These are phyloP conservation scores for Bufo bufo DNA, from an alignment of 2,113 vertebrate species.

Conservation along the genomic window DNA sequence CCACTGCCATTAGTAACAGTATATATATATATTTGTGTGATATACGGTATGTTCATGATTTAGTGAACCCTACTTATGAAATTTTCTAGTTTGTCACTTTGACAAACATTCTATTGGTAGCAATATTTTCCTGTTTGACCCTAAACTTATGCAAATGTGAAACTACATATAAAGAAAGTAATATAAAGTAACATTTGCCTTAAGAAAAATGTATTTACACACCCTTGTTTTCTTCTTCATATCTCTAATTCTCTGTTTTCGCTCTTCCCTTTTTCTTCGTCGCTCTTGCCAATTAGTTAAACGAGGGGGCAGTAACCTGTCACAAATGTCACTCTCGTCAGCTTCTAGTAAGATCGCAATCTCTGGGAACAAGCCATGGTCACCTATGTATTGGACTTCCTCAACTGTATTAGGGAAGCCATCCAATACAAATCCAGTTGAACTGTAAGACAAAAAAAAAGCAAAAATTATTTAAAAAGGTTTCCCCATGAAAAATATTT, in stretches of 20 bases:
- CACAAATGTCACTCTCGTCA: slow-evolving; percentile 75
- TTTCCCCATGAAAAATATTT: too few species aligned
- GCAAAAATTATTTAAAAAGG: neutral
- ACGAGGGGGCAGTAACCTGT: slow-evolving; percentile 76
- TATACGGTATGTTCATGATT: neutral
- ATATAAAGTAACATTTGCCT: neutral
- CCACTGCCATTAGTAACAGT: too few species aligned
- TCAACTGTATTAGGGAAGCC: slow-evolving; percentile 83
- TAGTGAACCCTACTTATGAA: neutral
- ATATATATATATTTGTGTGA: too few species aligned
- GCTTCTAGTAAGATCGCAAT: slow-evolving; percentile 73
- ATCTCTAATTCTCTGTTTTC: slow-evolving; percentile 71
- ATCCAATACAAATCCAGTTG: slow-evolving; percentile 90
- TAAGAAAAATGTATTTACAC: neutral
- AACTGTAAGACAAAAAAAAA: slow-evolving; percentile 71
- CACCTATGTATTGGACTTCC: slow-evolving; percentile 79
- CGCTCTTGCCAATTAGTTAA: slow-evolving; percentile 79
- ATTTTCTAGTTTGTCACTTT: neutral
- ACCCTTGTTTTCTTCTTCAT: slow-evolving; percentile 79
- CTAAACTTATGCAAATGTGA: too few species aligned
- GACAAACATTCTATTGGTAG: neutral
- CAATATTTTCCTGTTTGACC: too few species aligned
- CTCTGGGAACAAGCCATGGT: slow-evolving; percentile 84
- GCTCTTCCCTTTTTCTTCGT: slow-evolving; percentile 65
- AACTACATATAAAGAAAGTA: too few species aligned